Percentiles rank a stretch among this genome's conserved stretches.
Conservation (phyloP, 2,888 invertebrate genomes). For the Saturnia pavonia region DNA sequence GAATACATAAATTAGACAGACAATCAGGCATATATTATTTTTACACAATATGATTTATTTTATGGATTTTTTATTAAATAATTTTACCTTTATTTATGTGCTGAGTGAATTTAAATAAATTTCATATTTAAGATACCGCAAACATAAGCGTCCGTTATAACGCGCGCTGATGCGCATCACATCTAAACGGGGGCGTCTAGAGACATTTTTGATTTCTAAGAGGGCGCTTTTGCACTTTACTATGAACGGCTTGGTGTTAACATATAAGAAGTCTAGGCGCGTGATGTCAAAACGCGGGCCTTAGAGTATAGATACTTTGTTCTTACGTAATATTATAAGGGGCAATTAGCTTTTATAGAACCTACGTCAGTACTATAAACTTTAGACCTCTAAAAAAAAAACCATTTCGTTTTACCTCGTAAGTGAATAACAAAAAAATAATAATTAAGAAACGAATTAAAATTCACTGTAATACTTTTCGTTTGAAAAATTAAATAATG, state of each 20-base stretch:
- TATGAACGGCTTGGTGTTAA: no score
- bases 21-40: neutral
- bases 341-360: neutral
- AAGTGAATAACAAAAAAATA: neutral
- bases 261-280: no score
- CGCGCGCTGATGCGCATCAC: no score
- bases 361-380: neutral
- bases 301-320: no score
- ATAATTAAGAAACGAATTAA: neutral
- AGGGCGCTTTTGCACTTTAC: no score
- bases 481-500: neutral
- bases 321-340: no score
- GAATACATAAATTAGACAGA: no score
- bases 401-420: neutral
- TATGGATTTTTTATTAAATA: neutral
- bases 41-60: neutral
- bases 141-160: neutral
- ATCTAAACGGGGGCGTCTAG: no score
- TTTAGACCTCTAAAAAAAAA: neutral
- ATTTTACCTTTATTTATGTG: neutral
- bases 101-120: neutral
- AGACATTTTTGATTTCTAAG: no score
- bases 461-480: neutral
- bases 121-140: neutral
- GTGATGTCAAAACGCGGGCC: no score